Conservation (phyloP, 2,888 invertebrate genomes). For the Eledone cirrhosa region DNA sequence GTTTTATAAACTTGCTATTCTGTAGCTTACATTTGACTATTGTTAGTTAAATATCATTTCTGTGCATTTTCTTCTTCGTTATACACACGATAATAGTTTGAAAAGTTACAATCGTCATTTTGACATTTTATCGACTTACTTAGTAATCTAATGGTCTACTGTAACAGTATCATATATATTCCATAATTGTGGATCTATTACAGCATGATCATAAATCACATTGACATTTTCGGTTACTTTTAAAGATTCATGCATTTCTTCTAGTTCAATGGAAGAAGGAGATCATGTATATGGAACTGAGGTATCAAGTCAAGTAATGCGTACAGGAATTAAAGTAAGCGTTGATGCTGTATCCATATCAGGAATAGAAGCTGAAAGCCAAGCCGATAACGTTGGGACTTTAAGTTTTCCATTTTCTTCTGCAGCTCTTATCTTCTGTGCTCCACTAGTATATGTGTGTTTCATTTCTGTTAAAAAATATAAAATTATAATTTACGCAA, state of each 20-base stretch:
- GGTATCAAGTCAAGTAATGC: neutral
- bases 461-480: neutral
- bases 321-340: neutral
- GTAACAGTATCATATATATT: neutral
- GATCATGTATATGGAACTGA: neutral
- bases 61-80: neutral
- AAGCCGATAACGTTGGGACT: neutral
- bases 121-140: neutral
- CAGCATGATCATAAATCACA: neutral
- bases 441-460: neutral
- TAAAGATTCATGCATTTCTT: neutral
- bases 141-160: neutral
- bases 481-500: neutral
- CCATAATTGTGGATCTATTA: neutral
- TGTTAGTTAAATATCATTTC: neutral
- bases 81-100: neutral
- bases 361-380: neutral
- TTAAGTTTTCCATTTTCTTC: neutral
- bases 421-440: constrained; percentile 1
- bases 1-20: neutral
- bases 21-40: neutral
- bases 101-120: neutral
- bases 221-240: neutral
- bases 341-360: constrained; percentile 1
- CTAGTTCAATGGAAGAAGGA: neutral